Evolutionary conservation across 2,113 vertebrate genomes (phyloP).

Genomic region (Malurus cyaneus): DNA sequence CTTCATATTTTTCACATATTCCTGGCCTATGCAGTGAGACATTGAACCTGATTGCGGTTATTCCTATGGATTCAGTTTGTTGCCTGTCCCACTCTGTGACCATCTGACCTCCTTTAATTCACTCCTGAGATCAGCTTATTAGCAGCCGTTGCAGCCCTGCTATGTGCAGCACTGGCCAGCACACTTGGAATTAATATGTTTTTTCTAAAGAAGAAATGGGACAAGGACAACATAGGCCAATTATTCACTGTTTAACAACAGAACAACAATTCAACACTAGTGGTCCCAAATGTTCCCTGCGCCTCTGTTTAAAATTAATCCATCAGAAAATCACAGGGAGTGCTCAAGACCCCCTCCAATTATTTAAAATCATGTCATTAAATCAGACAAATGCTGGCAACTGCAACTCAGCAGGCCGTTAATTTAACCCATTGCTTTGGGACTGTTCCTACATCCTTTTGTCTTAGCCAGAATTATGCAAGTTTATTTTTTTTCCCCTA

Average conservation of each 20-base stretch:
- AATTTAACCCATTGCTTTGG: slow-evolving; percentile 66
- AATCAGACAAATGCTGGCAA: slow-evolving; percentile 63
- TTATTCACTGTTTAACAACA: slow-evolving; percentile 55
- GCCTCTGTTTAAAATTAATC: slow-evolving; percentile 61
- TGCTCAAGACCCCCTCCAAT: slow-evolving; percentile 48
- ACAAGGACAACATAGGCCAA: slow-evolving; percentile 53
- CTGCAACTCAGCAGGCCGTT: slow-evolving; percentile 50
- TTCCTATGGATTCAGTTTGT: neutral
- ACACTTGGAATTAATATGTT: slow-evolving; percentile 23
- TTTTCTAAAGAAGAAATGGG: slow-evolving; percentile 35
- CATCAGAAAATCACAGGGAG: slow-evolving; percentile 47
- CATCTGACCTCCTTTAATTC: neutral
- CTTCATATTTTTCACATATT: neutral
- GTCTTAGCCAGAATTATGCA: slow-evolving; percentile 39
- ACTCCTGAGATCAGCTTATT: neutral
- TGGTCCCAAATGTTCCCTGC: slow-evolving; percentile 26
- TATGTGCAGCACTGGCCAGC: neutral
- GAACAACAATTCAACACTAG: slow-evolving; percentile 35
- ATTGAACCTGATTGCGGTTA: neutral
- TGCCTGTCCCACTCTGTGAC: neutral
- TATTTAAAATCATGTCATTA: slow-evolving; percentile 60
- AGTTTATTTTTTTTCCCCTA: neutral
- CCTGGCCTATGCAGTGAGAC: neutral
- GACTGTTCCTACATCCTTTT: slow-evolving; percentile 50
- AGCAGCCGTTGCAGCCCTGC: neutral